Evolutionary conservation across 2,888 invertebrate species (phyloP).

Genomic region (Synanthedon andrenaeformis): DNA sequence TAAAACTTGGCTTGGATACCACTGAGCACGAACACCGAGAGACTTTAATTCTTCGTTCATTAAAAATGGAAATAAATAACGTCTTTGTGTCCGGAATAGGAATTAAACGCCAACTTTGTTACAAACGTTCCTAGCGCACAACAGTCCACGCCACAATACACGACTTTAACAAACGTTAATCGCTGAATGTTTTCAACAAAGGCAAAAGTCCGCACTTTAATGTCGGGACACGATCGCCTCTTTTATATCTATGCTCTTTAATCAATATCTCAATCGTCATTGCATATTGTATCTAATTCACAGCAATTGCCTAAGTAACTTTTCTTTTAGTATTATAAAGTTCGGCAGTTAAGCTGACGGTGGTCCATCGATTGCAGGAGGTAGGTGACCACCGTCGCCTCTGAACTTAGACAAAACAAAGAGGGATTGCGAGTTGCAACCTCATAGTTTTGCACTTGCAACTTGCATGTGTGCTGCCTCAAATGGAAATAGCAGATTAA

Average conservation of each 20-base stretch:
- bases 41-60: slow-evolving; percentile 10
- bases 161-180: slow-evolving; percentile 34
- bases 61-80: slow-evolving; percentile 8
- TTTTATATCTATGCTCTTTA: slow-evolving; percentile 21
- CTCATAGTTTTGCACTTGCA: too few species aligned
- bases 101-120: slow-evolving; percentile 22
- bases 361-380: too few species aligned
- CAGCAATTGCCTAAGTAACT: too few species aligned
- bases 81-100: slow-evolving; percentile 7
- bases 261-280: too few species aligned
- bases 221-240: slow-evolving; percentile 54
- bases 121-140: slow-evolving; percentile 26
- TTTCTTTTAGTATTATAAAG: too few species aligned
- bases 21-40: neutral
- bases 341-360: too few species aligned
- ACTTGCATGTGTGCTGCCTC: too few species aligned
- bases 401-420: too few species aligned
- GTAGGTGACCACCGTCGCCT: too few species aligned
- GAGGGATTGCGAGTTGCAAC: too few species aligned
- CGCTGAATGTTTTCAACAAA: slow-evolving; percentile 50
- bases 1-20: neutral
- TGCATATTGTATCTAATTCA: too few species aligned
- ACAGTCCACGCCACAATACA: slow-evolving; percentile 41
- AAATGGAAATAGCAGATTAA: too few species aligned
- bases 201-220: slow-evolving; percentile 41